These are phyloP conservation scores for Hylia prasina DNA, from an alignment of 2,113 vertebrate species.

Conservation along the genomic window DNA sequence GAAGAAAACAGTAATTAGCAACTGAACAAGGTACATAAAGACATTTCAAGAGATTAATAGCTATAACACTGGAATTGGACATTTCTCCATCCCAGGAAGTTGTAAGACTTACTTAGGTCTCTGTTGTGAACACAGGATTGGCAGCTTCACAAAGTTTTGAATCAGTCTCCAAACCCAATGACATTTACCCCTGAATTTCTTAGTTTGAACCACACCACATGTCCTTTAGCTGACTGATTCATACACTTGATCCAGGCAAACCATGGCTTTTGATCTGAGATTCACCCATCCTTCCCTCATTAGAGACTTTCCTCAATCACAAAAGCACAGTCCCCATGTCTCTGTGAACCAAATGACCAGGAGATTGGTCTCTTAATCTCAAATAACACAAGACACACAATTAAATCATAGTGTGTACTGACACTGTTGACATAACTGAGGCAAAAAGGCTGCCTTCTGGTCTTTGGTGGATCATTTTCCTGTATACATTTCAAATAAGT, in stretches of 20 bases:
- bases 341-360: not conserved
- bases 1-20: not conserved
- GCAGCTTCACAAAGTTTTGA: not conserved
- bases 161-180: not conserved
- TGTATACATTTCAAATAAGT: not conserved
- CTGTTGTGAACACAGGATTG: not conserved
- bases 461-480: not conserved
- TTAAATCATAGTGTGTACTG: not conserved
- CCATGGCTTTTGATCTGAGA: not conserved
- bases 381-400: not conserved
- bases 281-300: not conserved
- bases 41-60: not conserved
- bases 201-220: not conserved
- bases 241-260: not conserved
- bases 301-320: not conserved
- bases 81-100: not conserved
- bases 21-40: not conserved
- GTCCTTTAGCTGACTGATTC: not conserved
- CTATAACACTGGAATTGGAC: not conserved
- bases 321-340: not conserved
- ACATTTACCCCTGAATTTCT: not conserved
- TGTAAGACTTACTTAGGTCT: not conserved
- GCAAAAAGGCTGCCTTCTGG: not conserved
- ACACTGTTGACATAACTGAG: not conserved
- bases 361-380: not conserved